Evolutionary conservation across 2,113 vertebrate species (phyloP).

Genomic region (Henicopernis longicauda): DNA sequence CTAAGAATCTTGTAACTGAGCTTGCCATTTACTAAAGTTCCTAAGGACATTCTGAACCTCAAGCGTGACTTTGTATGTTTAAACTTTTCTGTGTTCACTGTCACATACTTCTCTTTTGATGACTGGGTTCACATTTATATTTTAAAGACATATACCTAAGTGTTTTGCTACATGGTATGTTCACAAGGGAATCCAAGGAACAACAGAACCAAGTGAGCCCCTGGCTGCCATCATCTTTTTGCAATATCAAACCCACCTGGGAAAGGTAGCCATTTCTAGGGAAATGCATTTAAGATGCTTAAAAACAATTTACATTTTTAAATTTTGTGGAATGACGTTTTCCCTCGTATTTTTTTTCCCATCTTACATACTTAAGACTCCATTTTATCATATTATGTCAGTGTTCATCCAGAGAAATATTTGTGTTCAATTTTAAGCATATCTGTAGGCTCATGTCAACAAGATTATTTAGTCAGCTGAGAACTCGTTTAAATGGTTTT

Average conservation of each 20-base stretch:
- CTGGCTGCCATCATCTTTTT: neutral
- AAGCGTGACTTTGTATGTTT: fast-evolving
- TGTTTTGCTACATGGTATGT: neutral
- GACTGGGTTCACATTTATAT: neutral
- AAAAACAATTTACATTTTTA: neutral
- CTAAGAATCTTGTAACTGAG: neutral
- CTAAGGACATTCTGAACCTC: neutral
- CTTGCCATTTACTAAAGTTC: neutral
- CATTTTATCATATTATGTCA: neutral
- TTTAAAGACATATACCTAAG: neutral
- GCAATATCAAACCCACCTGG: neutral
- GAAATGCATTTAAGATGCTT: neutral
- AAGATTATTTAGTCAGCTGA: neutral
- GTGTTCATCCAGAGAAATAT: neutral
- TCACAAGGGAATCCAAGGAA: neutral
- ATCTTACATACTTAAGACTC: neutral
- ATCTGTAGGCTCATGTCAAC: neutral
- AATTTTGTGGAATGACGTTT: neutral
- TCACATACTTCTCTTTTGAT: neutral
- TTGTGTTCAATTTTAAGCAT: neutral
- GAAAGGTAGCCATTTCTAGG: neutral
- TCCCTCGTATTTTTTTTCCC: neutral
- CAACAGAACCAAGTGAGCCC: neutral
- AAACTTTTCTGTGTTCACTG: neutral
- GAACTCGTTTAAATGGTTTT: neutral